These are phyloP conservation scores for Chloroceryle amazona DNA, from an alignment of 2,797 vertebrate species.

Conservation along the genomic window DNA sequence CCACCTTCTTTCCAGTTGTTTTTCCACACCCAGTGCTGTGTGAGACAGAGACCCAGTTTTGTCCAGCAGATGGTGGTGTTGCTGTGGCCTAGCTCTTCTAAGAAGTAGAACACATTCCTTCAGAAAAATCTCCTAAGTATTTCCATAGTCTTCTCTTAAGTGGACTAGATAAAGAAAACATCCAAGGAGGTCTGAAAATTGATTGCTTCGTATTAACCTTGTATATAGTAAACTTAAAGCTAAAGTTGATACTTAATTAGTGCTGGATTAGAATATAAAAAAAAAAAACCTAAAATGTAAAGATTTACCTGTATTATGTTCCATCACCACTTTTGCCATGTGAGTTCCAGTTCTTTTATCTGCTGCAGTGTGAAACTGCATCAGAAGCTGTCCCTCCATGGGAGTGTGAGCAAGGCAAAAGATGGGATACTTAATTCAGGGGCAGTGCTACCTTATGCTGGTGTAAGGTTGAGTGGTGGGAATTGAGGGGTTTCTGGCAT, in stretches of 20 bases:
- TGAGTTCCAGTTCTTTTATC: neutral
- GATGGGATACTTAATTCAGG: neutral
- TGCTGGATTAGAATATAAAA: neutral
- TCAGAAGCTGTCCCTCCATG: neutral
- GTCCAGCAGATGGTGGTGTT: neutral
- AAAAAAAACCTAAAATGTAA: neutral
- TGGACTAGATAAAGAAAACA: neutral
- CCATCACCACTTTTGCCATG: neutral
- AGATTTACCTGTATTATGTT: neutral
- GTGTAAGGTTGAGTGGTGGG: neutral
- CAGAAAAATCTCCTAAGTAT: neutral
- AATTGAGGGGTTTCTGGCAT: neutral
- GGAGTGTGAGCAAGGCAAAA: neutral
- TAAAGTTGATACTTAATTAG: neutral
- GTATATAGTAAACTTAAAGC: neutral
- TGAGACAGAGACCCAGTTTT: neutral
- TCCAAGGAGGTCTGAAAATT: neutral
- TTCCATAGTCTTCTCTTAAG: neutral
- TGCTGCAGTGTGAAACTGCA: neutral
- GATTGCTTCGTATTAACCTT: neutral
- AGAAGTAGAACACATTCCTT: neutral
- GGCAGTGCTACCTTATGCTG: neutral
- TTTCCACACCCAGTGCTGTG: neutral
- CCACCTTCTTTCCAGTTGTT: neutral
- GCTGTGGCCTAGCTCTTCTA: neutral